A percentile compares a stretch with the other conserved stretches of the same genome.
phyloP scores from a whole-genome alignment of 2,797 vertebrate genomes.

The Loriculus beryllinus region DNA sequence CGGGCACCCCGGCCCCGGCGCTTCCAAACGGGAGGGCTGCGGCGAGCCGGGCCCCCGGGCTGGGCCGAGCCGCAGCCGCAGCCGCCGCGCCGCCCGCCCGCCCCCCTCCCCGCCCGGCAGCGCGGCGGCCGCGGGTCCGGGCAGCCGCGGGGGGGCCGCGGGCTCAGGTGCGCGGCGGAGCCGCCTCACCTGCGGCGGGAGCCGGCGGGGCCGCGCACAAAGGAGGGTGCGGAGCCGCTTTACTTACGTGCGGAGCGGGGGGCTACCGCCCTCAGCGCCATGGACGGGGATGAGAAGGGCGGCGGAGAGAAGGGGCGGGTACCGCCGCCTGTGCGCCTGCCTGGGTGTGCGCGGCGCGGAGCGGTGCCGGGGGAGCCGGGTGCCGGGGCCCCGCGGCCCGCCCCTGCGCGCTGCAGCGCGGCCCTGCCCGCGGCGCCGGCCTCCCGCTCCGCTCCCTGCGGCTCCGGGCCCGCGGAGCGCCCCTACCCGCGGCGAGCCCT shows the following conservation, averaged over 20 bases:
- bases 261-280: conserved; percentile 53
- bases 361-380: neutral
- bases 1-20: neutral
- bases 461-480: neutral
- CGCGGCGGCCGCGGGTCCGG: neutral
- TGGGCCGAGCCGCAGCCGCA: neutral
- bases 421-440: neutral
- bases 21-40: neutral
- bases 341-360: neutral
- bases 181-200: conserved; percentile 3
- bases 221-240: neutral
- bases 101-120: neutral
- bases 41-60: neutral
- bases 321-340: neutral
- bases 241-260: conserved; percentile 65
- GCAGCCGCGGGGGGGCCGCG: neutral
- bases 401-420: neutral
- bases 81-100: neutral
- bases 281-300: neutral
- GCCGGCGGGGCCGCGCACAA: neutral
- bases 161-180: neutral
- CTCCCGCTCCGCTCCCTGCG: neutral
- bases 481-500: neutral
- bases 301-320: neutral
- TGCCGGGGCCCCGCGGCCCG: neutral